These are phyloP conservation scores for Leptopilina myrica DNA, from an alignment of 2,888 invertebrate genomes.

Conservation along the genomic window DNA sequence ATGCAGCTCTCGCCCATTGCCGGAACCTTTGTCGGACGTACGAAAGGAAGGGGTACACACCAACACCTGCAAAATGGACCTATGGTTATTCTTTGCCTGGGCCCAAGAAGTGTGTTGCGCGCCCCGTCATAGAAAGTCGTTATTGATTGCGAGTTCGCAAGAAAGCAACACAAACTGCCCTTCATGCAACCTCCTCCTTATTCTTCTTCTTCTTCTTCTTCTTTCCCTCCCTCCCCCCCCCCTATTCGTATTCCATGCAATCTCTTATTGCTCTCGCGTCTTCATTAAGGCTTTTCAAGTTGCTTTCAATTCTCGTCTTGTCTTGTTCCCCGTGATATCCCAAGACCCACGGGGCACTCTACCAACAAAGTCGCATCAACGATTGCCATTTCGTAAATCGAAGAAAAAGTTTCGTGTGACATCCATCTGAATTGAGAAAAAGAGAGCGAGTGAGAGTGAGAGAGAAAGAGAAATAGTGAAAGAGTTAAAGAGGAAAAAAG, in stretches of 20 bases:
- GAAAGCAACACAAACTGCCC: slow-evolving; percentile 65
- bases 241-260: slow-evolving; percentile 53
- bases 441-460: no score
- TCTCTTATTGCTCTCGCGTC: slow-evolving; percentile 61
- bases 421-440: slow-evolving; percentile 29
- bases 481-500: background rate
- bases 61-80: slow-evolving; percentile 67
- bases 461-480: no score
- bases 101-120: slow-evolving; percentile 54
- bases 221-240: slow-evolving; percentile 46
- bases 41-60: slow-evolving; percentile 61
- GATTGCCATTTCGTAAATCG: slow-evolving; percentile 8
- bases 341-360: slow-evolving; percentile 22
- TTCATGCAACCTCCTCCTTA: slow-evolving; percentile 21
- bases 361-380: slow-evolving; percentile 2
- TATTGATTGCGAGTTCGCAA: slow-evolving; percentile 70
- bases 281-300: slow-evolving; percentile 56
- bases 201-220: no score
- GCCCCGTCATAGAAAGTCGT: slow-evolving; percentile 68
- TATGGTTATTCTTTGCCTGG: slow-evolving; percentile 49
- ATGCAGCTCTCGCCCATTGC: slow-evolving; percentile 69
- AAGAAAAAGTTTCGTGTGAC: slow-evolving; percentile 22
- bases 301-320: slow-evolving; percentile 31
- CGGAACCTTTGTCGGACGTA: slow-evolving; percentile 72
- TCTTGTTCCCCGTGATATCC: background rate